Evolutionary conservation across 1,140 invertebrate species (phyloP), one percentile per base, ranked within the genome.

Genomic region (Magallana angulata): DNA sequence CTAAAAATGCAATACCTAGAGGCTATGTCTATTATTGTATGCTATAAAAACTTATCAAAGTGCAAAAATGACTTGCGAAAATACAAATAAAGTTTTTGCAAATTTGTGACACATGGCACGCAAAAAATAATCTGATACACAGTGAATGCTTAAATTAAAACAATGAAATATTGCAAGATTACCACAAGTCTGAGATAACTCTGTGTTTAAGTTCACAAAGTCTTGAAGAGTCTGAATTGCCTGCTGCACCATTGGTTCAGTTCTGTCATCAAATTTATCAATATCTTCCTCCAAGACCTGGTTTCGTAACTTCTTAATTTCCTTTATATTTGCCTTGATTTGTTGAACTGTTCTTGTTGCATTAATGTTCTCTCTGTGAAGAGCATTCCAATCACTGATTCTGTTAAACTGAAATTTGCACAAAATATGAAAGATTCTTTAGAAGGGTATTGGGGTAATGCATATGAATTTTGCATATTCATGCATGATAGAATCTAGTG

Each of bases 331-430:
- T 8, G 92, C 92, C 57, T 92, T 91, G 7, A 94, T 92, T 87
- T 94, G 93, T 86, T 94, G 93, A 7, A 94, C 90, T 8, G 93
- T 94, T 36, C 93, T 84, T 12, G 92, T 89, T 6, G 93, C 91
- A 90, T 94, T 94, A 6, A 93, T 90, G 83, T 94, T 92, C 83
- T 93, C 93, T 62, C 89, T 91, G 59, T 93, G 87, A 9, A 93
- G 87, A 48, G 85, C 91, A 24, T 18, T 85, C 93, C 92, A 93
- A 80, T 94, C 92, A 68, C 91, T 89, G 24, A 91, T 71, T 56
- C 88, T 64, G 14, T 86, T 90, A 48, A 89, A 90, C 93, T 94
- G 89, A 58, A 91, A 87, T 82, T 59, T 59, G 62, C 84, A 57
- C 5, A 30, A 84, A 4, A 86, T 57, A 60, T 30, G n/a, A 14